A percentile compares a stretch with the other conserved stretches of the same genome.
Evolutionary conservation across 2,888 invertebrate genomes (phyloP).

Genomic region (Callinectes sapidus): DNA sequence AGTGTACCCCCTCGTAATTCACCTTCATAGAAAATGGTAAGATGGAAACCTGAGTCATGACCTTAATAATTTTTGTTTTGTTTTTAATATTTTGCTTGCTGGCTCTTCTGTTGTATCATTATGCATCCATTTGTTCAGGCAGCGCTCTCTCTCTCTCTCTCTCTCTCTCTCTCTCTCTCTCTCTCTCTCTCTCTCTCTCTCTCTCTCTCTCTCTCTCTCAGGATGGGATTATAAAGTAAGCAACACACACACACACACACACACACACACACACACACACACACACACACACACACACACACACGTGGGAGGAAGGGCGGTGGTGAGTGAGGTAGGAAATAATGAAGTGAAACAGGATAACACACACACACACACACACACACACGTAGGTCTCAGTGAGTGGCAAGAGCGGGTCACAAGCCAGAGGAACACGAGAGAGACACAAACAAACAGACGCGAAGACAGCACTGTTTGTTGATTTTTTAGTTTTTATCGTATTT

Average conservation of each 20-base stretch:
- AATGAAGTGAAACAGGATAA: neutral
- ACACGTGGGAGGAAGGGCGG: neutral
- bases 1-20: neutral
- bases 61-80: neutral
- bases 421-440: constrained; percentile 1
- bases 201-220: constrained; percentile 37
- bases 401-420: neutral
- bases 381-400: constrained; percentile 13
- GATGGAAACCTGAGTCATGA: constrained; percentile 1
- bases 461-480: neutral
- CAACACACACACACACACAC: constrained; percentile 1
- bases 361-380: neutral
- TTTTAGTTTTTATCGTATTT: neutral
- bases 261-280: constrained; percentile 15
- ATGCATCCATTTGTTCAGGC: neutral
- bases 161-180: constrained; percentile 37
- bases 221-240: neutral
- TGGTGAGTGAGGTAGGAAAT: neutral
- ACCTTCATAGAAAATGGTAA: neutral
- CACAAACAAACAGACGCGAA: neutral
- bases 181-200: constrained; percentile 37
- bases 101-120: neutral
- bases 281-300: constrained; percentile 19
- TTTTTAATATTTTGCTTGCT: constrained; percentile 13
- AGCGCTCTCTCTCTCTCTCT: constrained; percentile 23